Percentiles rank a stretch among this genome's conserved stretches.
phyloP scores from a whole-genome alignment of 2,888 invertebrate genomes.

The Epistrophe eligans region DNA sequence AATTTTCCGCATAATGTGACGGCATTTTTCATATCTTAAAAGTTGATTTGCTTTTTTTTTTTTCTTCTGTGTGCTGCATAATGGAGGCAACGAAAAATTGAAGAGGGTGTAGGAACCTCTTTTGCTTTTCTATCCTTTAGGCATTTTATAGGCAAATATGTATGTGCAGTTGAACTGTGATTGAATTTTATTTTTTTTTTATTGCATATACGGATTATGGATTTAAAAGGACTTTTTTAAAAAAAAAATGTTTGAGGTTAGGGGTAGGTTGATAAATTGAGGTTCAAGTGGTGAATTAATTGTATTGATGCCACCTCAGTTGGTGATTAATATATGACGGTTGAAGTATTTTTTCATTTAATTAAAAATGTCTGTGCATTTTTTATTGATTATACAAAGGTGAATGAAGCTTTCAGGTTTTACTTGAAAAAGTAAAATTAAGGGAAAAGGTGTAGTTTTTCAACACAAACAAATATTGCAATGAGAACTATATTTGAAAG shows the following conservation, averaged over 20 bases:
- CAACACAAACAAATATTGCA: too few relatives aligned
- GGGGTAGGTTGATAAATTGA: background rate
- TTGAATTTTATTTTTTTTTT: background rate
- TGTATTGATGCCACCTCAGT: constrained; percentile 1
- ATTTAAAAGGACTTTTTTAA: background rate
- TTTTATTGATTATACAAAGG: background rate
- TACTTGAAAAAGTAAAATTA: too few relatives aligned
- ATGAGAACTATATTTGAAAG: too few relatives aligned
- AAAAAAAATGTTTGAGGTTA: background rate
- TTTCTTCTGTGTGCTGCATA: constrained; percentile 56
- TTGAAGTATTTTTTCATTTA: background rate
- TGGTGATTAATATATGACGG: background rate
- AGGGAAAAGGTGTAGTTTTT: too few relatives aligned
- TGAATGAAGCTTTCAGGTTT: background rate
- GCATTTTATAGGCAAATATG: constrained; percentile 5
- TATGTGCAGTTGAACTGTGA: background rate
- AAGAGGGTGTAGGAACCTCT: background rate
- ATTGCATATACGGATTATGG: too few relatives aligned
- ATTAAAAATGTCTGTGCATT: constrained; percentile 14
- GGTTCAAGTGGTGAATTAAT: background rate
- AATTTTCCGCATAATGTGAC: constrained; percentile 75
- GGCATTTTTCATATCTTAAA: constrained; percentile 59
- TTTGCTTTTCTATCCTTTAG: background rate
- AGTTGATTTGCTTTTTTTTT: constrained; percentile 43
- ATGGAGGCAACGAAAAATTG: constrained; percentile 18